Percentiles rank a stretch among this genome's conserved stretches.
Evolutionary conservation across 64 coral and sea anemone species (phyloP).

Genomic region (Montipora capricornis): DNA sequence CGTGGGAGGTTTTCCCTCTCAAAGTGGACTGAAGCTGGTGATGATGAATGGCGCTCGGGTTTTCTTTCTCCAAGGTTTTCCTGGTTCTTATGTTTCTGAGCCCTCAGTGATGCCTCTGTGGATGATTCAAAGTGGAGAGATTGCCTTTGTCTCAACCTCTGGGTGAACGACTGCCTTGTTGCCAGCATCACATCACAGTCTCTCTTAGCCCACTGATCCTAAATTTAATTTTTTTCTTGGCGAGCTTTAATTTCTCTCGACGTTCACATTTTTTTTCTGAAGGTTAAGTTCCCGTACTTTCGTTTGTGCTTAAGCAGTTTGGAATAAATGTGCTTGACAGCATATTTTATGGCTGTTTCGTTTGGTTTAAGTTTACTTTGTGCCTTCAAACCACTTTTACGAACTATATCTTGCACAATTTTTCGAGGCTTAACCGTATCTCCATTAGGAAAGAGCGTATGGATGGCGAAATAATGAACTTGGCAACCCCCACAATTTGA

Average conservation of each 20-base stretch:
- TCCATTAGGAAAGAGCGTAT: neutral
- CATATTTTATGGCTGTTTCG: slow-evolving; percentile 11
- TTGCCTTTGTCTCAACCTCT: neutral
- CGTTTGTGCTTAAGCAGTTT: slow-evolving; percentile 21
- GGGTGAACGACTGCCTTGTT: neutral
- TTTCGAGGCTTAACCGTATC: neutral
- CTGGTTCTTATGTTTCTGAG: no score
- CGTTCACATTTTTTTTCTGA: neutral
- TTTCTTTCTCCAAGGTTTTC: no score
- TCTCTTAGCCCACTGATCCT: neutral
- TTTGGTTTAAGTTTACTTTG: slow-evolving; percentile 1
- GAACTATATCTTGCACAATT: neutral
- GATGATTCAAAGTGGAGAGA: neutral
- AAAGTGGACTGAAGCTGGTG: no score
- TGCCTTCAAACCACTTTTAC: neutral
- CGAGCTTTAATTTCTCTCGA: neutral
- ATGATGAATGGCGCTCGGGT: no score
- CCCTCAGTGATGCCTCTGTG: no score
- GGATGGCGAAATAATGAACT: neutral
- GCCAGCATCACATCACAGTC: neutral
- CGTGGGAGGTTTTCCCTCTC: no score
- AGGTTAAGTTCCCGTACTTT: neutral
- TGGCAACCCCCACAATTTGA: neutral
- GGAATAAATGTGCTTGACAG: slow-evolving; percentile 6
- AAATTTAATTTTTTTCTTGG: neutral